Percentiles rank a stretch among this genome's conserved stretches.
phyloP scores from a whole-genome alignment of 1,140 invertebrate genomes.

The Caenorhabditis briggsae region DNA sequence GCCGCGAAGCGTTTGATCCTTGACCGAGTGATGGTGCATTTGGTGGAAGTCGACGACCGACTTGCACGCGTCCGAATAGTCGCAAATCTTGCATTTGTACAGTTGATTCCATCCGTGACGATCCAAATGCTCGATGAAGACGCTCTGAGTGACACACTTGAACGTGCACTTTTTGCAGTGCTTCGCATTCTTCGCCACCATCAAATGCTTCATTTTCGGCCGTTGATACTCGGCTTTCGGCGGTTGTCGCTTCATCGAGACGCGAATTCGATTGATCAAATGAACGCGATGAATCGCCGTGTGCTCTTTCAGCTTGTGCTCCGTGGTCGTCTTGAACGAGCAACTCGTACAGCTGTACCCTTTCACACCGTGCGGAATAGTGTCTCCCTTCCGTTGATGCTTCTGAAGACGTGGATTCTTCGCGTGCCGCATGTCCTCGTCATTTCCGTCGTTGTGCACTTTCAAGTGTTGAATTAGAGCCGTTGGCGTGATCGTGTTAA shows the following conservation, averaged over 20 bases:
- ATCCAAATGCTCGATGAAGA: conserved; percentile 42
- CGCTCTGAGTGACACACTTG: not conserved
- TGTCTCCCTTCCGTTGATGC: conserved; percentile 7
- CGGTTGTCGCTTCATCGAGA: conserved; percentile 18
- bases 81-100: conserved; percentile 34
- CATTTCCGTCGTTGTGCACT: not conserved
- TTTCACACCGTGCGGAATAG: not conserved
- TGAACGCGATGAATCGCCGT: not conserved
- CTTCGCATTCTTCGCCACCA: conserved; percentile 25
- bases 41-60: conserved; percentile 31
- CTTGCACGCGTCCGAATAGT: conserved; percentile 20
- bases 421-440: not conserved
- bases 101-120: conserved; percentile 44
- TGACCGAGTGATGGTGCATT: not conserved
- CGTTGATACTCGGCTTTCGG: conserved; percentile 9
- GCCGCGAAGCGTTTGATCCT: conserved; percentile 16
- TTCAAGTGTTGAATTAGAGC: conserved; percentile 12
- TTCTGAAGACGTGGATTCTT: not conserved
- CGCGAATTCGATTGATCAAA: conserved; percentile 13
- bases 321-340: not conserved
- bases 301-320: not conserved
- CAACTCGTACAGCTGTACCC: conserved; percentile 24
- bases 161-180: conserved; percentile 46
- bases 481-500: conserved; percentile 6
- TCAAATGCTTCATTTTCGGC: not conserved